Evolutionary conservation across 2,888 invertebrate genomes (phyloP).

Genomic region (Rotaria magnacalcarata): DNA sequence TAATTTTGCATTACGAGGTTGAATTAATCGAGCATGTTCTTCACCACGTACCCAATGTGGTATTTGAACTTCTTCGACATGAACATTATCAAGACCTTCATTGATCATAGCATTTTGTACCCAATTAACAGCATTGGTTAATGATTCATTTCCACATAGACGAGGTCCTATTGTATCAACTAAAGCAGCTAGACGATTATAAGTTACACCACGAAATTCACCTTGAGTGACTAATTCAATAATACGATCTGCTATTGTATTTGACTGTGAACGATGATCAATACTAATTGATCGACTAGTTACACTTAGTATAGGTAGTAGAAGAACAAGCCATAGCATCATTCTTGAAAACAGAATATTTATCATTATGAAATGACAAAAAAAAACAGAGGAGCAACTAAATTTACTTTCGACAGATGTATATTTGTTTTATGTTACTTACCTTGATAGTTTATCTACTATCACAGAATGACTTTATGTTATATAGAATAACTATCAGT

Average conservation of each 20-base stretch:
- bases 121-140: slow-evolving; percentile 50
- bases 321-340: background rate
- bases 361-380: background rate
- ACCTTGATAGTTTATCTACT: background rate
- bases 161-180: background rate
- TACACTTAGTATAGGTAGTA: background rate
- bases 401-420: background rate
- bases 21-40: slow-evolving; percentile 67
- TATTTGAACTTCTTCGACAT: slow-evolving; percentile 47
- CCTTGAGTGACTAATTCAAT: slow-evolving; percentile 12
- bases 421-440: background rate
- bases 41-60: slow-evolving; percentile 63
- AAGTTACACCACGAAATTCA: slow-evolving; percentile 14
- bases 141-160: slow-evolving; percentile 34
- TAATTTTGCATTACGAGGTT: slow-evolving; percentile 67
- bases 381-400: background rate
- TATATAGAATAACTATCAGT: too few species aligned
- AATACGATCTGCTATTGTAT: background rate
- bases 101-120: background rate
- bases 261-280: background rate
- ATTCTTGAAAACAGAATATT: background rate
- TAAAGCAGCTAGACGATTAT: slow-evolving; percentile 6
- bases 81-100: slow-evolving; percentile 30
- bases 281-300: background rate
- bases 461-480: background rate